These are phyloP conservation scores for Apistogramma diplotaenia DNA, from an alignment of 2,113 vertebrate genomes.

Conservation along the genomic window DNA sequence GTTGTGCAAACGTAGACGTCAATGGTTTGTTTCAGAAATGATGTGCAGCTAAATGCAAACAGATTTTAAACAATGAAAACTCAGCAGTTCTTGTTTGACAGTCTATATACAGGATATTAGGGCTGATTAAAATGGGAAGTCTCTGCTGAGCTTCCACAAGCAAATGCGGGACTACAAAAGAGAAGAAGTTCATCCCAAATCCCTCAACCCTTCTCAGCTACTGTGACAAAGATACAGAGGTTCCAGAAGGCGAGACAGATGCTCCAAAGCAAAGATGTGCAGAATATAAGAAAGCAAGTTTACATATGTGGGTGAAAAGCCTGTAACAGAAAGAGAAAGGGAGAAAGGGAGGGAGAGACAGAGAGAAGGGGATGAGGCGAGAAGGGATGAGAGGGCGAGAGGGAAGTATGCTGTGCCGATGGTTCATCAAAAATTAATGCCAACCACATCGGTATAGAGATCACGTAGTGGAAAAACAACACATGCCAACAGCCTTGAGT, in stretches of 20 bases:
- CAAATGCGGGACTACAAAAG: slow-evolving; percentile 32
- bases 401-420: slow-evolving; percentile 71
- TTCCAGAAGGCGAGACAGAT: slow-evolving; percentile 59
- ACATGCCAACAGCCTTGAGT: slow-evolving; percentile 78
- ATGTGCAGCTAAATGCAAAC: background rate
- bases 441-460: slow-evolving; percentile 79
- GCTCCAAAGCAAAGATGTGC: slow-evolving; percentile 63
- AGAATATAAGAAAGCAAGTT: slow-evolving; percentile 58
- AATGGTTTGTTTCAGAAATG: background rate
- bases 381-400: slow-evolving; percentile 68
- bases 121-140: slow-evolving; percentile 45
- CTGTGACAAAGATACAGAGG: slow-evolving; percentile 62
- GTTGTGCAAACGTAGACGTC: background rate
- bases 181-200: slow-evolving; percentile 60
- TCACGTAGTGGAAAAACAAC: slow-evolving; percentile 81
- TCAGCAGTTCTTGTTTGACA: slow-evolving; percentile 25
- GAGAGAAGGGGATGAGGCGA: slow-evolving; percentile 23
- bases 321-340: slow-evolving; percentile 36
- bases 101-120: slow-evolving; percentile 9
- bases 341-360: slow-evolving; percentile 19
- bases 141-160: slow-evolving; percentile 41
- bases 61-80: slow-evolving; percentile 6
- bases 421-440: slow-evolving; percentile 81
- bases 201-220: slow-evolving; percentile 58
- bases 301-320: slow-evolving; percentile 53